phyloP scores from a whole-genome alignment of 2,113 vertebrate genomes.

The Phoenicopterus ruber region DNA sequence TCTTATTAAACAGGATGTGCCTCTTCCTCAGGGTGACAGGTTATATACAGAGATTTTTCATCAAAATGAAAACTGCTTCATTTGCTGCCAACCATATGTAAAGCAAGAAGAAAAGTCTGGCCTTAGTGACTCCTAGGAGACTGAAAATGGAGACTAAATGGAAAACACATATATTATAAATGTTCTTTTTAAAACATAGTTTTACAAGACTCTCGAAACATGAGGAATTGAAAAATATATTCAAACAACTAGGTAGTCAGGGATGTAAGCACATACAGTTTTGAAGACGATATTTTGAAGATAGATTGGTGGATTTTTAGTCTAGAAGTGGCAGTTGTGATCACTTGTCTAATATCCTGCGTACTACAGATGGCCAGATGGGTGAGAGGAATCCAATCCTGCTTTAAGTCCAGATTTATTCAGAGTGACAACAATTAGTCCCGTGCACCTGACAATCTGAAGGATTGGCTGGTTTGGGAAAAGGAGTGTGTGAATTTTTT shows the following conservation, averaged over 20 bases:
- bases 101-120: conserved; percentile 48
- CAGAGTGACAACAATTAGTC: background rate
- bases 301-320: background rate
- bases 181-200: conserved; percentile 45
- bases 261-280: background rate
- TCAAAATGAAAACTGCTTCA: conserved; percentile 47
- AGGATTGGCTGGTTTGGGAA: background rate
- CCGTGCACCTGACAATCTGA: background rate
- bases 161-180: conserved; percentile 52
- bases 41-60: conserved; percentile 46
- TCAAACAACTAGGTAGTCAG: background rate
- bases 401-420: background rate
- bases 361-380: background rate
- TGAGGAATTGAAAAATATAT: background rate
- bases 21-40: conserved; percentile 55
- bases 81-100: conserved; percentile 65
- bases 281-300: background rate
- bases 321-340: background rate
- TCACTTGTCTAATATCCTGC: background rate
- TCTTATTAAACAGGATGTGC: conserved; percentile 51
- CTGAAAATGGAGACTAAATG: conserved; percentile 53
- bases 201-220: conserved; percentile 47
- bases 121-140: conserved; percentile 58
- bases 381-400: background rate
- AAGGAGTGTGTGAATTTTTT: background rate